A percentile compares a stretch with the other conserved stretches of the same genome.
Conservation (phyloP, 2,113 vertebrate species). For the Pipra filicauda region DNA sequence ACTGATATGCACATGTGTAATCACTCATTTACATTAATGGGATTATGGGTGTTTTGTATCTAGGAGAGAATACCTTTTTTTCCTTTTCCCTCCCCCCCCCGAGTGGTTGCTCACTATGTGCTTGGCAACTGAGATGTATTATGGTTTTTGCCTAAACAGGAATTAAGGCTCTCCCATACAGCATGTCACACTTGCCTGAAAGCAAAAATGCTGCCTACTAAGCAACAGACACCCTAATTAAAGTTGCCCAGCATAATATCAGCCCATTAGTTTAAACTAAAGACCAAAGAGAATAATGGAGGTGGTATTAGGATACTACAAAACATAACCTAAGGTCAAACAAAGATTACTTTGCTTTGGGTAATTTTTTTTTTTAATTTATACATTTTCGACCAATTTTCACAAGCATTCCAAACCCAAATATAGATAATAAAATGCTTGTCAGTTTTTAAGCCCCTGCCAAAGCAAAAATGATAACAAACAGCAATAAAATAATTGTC, state of each 20-base stretch:
- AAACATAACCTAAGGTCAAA: slow-evolving; percentile 28
- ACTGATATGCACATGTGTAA: slow-evolving; percentile 35
- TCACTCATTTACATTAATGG: slow-evolving; percentile 55
- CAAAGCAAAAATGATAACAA: slow-evolving; percentile 53
- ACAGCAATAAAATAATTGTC: slow-evolving; percentile 60
- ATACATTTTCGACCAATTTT: not conserved
- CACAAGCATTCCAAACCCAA: not conserved
- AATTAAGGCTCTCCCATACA: slow-evolving; percentile 53
- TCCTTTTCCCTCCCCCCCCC: not conserved
- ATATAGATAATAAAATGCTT: slow-evolving; percentile 36
- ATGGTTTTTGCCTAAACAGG: slow-evolving; percentile 10
- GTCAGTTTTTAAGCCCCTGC: slow-evolving; percentile 12
- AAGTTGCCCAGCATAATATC: slow-evolving; percentile 45
- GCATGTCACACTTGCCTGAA: slow-evolving; percentile 56
- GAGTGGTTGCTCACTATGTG: not conserved
- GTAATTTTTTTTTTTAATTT: slow-evolving; percentile 20
- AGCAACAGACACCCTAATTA: slow-evolving; percentile 59
- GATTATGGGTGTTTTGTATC: slow-evolving; percentile 49
- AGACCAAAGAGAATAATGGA: slow-evolving; percentile 41
- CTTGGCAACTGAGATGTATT: slow-evolving; percentile 32
- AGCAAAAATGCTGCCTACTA: slow-evolving; percentile 58
- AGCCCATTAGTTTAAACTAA: slow-evolving; percentile 52
- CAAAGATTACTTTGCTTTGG: slow-evolving; percentile 22
- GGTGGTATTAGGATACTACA: not conserved
- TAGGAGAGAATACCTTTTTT: not conserved